Evolutionary conservation across 2,113 vertebrate species (phyloP).

Genomic region (Protobothrops mucrosquamatus): DNA sequence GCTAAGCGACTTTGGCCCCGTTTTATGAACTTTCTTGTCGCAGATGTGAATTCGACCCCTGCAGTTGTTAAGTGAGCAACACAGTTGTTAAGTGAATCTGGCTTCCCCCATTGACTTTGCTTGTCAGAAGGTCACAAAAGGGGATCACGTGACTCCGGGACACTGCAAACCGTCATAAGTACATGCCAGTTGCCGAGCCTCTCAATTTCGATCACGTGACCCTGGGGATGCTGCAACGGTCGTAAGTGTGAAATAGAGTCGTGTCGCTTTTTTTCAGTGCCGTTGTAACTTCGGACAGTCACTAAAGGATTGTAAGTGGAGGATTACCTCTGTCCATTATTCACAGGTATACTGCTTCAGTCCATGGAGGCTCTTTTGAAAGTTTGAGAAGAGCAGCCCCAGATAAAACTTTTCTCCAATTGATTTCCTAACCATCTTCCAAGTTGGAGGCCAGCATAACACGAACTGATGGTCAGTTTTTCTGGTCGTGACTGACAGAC

Average conservation of each 20-base stretch:
- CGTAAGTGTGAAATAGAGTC: neutral
- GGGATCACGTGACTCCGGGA: too few relatives aligned
- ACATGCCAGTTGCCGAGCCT: too few relatives aligned
- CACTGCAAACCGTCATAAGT: too few relatives aligned
- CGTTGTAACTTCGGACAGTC: neutral
- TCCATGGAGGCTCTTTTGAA: neutral
- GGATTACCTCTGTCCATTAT: neutral
- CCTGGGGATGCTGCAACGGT: neutral
- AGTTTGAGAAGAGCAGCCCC: neutral
- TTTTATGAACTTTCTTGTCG: too few relatives aligned
- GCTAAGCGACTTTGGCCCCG: too few relatives aligned
- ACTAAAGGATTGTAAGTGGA: neutral
- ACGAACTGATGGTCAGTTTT: neutral
- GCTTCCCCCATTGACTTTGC: too few relatives aligned
- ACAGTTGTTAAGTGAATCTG: too few relatives aligned
- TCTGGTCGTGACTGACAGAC: neutral
- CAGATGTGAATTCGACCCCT: too few relatives aligned
- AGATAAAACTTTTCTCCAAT: neutral
- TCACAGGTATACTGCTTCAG: neutral
- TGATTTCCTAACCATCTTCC: neutral
- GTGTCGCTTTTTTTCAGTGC: neutral
- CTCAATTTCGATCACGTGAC: too few relatives aligned
- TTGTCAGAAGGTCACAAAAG: too few relatives aligned
- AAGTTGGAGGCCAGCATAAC: neutral
- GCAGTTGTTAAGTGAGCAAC: too few relatives aligned